Conservation (phyloP, 2,113 vertebrate genomes). For the Campylorhamphus procurvoides region DNA sequence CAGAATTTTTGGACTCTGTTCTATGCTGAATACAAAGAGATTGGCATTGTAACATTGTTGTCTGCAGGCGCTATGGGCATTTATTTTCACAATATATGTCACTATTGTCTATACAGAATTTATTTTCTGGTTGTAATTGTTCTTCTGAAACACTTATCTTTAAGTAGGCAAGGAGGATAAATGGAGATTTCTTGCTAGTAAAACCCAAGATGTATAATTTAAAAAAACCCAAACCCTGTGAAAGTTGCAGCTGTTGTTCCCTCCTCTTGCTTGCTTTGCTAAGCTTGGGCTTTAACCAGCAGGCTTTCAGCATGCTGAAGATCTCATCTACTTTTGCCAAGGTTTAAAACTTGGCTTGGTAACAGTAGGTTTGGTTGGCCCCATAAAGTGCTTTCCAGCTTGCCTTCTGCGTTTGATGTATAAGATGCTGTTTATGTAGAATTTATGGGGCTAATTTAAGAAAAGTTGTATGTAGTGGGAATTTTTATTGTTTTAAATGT, state of each 20-base stretch:
- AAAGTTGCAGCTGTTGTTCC: not conserved
- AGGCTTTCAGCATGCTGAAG: not conserved
- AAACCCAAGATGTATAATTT: not conserved
- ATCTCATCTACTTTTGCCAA: not conserved
- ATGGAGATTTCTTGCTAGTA: not conserved
- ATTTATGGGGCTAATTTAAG: not conserved
- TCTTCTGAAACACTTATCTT: not conserved
- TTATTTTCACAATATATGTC: not conserved
- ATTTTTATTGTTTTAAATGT: not conserved
- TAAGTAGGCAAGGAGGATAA: not conserved
- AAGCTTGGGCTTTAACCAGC: not conserved
- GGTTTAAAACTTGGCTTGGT: not conserved
- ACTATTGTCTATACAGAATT: not conserved
- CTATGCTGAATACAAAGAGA: not conserved
- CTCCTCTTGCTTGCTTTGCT: not conserved
- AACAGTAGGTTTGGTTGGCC: not conserved
- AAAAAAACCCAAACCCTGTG: not conserved
- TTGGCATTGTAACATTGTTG: not conserved
- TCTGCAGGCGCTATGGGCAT: not conserved
- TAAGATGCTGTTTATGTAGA: not conserved
- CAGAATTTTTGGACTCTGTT: not conserved
- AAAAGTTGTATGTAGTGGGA: not conserved
- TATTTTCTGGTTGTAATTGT: not conserved
- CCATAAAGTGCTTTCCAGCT: not conserved
- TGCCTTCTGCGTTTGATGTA: not conserved